Conservation (phyloP, 2,797 vertebrate genomes). For the Rhinella marina region DNA sequence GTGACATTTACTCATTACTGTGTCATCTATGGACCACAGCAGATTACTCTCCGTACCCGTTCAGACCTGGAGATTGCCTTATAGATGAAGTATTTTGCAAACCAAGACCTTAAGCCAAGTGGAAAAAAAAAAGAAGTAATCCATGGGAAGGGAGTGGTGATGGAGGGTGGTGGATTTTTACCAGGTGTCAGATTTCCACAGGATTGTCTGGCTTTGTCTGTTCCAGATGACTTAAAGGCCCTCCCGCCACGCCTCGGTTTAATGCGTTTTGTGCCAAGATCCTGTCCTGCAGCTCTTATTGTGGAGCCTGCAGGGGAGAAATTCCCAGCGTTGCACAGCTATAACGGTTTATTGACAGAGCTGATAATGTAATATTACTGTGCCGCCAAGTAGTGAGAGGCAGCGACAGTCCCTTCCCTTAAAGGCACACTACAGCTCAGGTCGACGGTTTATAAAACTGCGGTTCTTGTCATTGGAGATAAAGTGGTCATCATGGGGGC, state of each 20-base stretch:
- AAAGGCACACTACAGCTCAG: background rate
- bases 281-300: slow-evolving; percentile 10
- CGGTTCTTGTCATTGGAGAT: background rate
- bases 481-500: too few species aligned
- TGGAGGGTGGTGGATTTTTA: slow-evolving; percentile 34
- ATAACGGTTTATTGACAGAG: slow-evolving; percentile 28
- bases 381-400: background rate
- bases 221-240: slow-evolving; percentile 16
- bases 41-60: background rate
- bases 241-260: slow-evolving; percentile 29
- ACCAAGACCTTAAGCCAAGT: background rate
- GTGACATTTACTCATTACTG: too few species aligned
- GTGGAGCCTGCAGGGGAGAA: slow-evolving; percentile 25
- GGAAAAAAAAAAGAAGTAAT: background rate
- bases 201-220: slow-evolving; percentile 30
- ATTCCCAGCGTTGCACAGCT: background rate
- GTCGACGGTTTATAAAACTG: background rate
- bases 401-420: background rate
- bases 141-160: slow-evolving; percentile 41
- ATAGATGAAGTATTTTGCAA: slow-evolving; percentile 8
- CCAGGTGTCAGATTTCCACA: slow-evolving; percentile 36
- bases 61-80: background rate
- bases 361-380: slow-evolving; percentile 1
- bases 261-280: slow-evolving; percentile 11
- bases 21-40: too few species aligned